A percentile compares a stretch with the other conserved stretches of the same genome.
Conservation (phyloP, 2,888 invertebrate genomes). For the Eupithecia inturbata region DNA sequence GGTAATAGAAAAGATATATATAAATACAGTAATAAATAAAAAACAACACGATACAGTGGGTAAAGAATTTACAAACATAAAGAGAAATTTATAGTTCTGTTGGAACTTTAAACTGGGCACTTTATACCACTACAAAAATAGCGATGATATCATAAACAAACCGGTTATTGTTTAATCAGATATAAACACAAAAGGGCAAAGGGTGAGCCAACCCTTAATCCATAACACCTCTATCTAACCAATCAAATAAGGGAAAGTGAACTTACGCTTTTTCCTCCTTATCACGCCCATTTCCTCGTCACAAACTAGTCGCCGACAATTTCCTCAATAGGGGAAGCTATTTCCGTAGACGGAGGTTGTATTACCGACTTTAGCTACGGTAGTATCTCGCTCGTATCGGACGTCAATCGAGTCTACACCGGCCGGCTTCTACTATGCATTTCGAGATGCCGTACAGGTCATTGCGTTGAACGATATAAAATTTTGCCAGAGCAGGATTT, state of each 20-base stretch:
- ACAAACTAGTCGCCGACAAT: conserved; percentile 57
- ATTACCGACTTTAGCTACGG: conserved; percentile 57
- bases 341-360: conserved; percentile 56
- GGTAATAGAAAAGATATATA: not conserved
- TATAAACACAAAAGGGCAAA: conserved; percentile 4
- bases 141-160: not conserved
- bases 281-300: conserved; percentile 77
- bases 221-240: conserved; percentile 17
- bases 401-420: conserved; percentile 68
- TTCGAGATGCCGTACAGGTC: conserved; percentile 71
- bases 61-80: not conserved
- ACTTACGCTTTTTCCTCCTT: conserved; percentile 82
- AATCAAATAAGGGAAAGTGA: conserved; percentile 57
- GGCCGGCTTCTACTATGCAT: conserved; percentile 64
- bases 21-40: not conserved
- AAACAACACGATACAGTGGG: not conserved
- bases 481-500: conserved; percentile 21
- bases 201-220: conserved; percentile 13
- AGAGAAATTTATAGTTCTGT: not conserved
- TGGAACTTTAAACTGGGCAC: not conserved
- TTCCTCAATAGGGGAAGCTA: conserved; percentile 60
- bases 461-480: conserved; percentile 58
- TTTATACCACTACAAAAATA: not conserved
- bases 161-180: conserved; percentile 1
- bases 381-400: conserved; percentile 59